A percentile compares a stretch with the other conserved stretches of the same genome.
Conservation (phyloP, 2,113 vertebrate species). For the Ardeotis arabs region DNA sequence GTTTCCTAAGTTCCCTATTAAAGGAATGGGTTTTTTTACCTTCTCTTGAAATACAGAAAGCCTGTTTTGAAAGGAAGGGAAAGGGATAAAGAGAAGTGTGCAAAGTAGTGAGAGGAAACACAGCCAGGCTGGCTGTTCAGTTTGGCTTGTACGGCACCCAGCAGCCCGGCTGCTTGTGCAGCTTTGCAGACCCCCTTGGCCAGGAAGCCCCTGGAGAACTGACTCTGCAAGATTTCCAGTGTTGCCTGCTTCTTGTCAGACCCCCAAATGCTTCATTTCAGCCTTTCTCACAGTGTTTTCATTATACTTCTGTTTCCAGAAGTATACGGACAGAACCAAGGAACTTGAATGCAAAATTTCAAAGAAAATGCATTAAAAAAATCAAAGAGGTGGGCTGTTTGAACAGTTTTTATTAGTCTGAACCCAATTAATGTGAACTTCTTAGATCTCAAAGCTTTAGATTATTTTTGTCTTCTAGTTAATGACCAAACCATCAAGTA, state of each 20-base stretch:
- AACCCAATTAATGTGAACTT: neutral
- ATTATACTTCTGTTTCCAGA: constrained; percentile 14
- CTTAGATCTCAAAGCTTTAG: neutral
- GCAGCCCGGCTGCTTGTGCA: neutral
- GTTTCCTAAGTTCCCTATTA: neutral
- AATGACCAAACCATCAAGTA: neutral
- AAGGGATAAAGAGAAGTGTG: neutral
- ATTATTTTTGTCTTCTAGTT: neutral
- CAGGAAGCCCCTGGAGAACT: neutral
- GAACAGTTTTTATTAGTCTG: neutral
- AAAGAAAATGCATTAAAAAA: constrained; percentile 1
- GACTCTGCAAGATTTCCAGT: neutral
- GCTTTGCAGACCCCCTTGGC: neutral
- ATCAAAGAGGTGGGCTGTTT: neutral
- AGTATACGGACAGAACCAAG: neutral
- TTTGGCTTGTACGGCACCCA: neutral
- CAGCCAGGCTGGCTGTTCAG: neutral
- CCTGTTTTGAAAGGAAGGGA: neutral
- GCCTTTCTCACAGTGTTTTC: neutral
- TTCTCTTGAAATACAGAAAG: neutral
- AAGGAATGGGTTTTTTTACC: neutral
- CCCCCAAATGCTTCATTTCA: constrained; percentile 16
- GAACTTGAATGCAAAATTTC: constrained; percentile 1
- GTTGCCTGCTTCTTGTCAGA: constrained; percentile 33
- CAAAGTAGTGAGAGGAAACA: neutral